These are phyloP conservation scores for Hipposideros larvatus DNA, from an alignment of 2,797 vertebrate genomes.

Conservation along the genomic window DNA sequence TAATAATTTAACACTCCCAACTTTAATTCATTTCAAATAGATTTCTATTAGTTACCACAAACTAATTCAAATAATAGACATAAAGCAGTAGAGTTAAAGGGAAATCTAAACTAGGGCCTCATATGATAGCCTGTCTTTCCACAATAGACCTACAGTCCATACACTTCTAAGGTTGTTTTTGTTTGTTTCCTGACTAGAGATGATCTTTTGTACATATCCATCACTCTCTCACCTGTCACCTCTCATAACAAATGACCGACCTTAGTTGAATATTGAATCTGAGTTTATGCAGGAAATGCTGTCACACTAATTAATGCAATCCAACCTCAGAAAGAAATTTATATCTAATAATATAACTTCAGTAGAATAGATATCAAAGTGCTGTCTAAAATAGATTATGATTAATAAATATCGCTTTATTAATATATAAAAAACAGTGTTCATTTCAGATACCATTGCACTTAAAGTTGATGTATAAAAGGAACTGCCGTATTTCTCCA, in stretches of 20 bases:
- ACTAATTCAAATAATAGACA: background rate
- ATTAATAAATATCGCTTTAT: background rate
- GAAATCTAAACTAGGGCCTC: background rate
- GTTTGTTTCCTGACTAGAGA: background rate
- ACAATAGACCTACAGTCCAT: background rate
- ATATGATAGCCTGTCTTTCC: background rate
- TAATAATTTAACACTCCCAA: background rate
- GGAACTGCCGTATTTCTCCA: background rate
- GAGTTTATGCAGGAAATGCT: background rate
- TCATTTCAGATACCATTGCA: background rate
- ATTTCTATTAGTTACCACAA: background rate
- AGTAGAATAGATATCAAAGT: background rate
- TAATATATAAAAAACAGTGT: background rate
- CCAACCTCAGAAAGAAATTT: background rate
- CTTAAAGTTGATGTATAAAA: background rate
- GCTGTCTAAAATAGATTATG: background rate
- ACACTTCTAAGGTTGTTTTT: background rate
- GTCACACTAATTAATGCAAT: background rate
- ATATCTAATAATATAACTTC: background rate
- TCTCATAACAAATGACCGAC: background rate
- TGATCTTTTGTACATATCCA: background rate
- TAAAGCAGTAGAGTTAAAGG: background rate
- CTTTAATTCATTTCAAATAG: background rate
- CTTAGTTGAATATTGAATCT: background rate
- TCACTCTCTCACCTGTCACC: background rate